phyloP scores from a whole-genome alignment of 2,113 vertebrate species.

The Pluvianellus socialis region DNA sequence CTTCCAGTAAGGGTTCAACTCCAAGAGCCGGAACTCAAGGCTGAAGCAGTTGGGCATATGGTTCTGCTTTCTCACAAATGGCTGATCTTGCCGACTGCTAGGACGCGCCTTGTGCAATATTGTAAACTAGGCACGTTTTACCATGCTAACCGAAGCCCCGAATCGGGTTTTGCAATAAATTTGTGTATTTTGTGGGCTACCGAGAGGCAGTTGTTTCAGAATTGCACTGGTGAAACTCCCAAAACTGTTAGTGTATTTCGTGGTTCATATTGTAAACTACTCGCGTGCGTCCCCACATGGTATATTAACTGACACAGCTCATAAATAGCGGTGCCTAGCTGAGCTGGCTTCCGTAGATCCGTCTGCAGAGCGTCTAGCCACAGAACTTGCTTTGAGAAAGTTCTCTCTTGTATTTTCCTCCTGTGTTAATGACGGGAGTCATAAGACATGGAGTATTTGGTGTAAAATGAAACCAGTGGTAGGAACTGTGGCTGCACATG shows the following conservation, averaged over 20 bases:
- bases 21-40: neutral
- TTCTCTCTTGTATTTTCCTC: neutral
- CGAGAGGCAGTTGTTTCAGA: neutral
- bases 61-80: neutral
- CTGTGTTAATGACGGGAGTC: neutral
- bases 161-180: neutral
- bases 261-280: neutral
- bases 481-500: neutral
- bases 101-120: neutral
- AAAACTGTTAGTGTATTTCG: neutral
- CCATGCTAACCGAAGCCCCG: neutral
- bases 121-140: neutral
- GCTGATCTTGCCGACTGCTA: neutral
- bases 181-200: neutral
- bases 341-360: neutral
- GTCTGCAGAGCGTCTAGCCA: neutral
- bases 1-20: neutral
- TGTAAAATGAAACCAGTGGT: neutral
- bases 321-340: neutral
- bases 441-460: neutral
- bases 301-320: neutral
- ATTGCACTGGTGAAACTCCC: neutral
- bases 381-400: neutral
- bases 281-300: neutral
- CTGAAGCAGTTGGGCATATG: rapidly evolving